A percentile compares a stretch with the other conserved stretches of the same genome.
Evolutionary conservation across 2,113 vertebrate genomes (phyloP).

Genomic region (Apodemus sylvaticus): DNA sequence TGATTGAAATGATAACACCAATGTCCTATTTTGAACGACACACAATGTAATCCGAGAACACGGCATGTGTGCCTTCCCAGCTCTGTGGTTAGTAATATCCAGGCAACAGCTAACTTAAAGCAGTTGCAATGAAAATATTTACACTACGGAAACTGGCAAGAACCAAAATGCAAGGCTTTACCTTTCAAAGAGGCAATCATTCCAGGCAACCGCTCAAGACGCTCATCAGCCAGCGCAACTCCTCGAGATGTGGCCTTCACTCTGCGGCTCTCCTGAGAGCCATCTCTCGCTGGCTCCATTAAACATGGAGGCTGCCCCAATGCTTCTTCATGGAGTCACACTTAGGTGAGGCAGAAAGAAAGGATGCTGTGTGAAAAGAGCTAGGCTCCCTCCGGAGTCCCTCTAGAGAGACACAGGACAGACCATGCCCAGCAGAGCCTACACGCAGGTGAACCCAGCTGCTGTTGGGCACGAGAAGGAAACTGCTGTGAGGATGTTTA

Average conservation of each 20-base stretch:
- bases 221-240: not conserved
- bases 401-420: not conserved
- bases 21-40: not conserved
- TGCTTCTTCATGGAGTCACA: not conserved
- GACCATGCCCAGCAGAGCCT: not conserved
- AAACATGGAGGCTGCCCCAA: not conserved
- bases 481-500: not conserved
- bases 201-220: not conserved
- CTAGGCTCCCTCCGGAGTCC: not conserved
- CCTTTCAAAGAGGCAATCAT: not conserved
- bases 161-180: not conserved
- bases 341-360: not conserved
- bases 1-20: not conserved
- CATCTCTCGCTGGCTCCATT: not conserved
- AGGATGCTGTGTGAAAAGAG: not conserved
- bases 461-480: accelerated
- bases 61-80: not conserved
- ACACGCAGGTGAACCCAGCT: not conserved
- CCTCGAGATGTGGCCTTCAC: not conserved
- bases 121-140: not conserved
- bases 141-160: not conserved
- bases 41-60: not conserved
- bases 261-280: not conserved
- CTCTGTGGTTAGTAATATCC: not conserved
- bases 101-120: not conserved